Base-by-base conservation (phyloP, 2,888 invertebrate genomes). In the Dicyrtoma fusca region DNA sequence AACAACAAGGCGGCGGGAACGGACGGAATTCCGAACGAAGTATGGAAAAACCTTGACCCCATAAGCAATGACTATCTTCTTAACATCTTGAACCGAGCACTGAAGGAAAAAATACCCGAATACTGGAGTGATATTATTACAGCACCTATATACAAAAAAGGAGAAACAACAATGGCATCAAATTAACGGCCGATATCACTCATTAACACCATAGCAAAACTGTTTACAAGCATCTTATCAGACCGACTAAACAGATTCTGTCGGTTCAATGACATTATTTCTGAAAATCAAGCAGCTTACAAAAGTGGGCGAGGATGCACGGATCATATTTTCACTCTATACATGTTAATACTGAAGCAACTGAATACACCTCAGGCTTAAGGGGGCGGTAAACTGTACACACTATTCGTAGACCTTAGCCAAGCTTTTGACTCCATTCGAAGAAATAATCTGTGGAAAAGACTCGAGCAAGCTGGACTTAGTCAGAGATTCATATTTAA, bases 151-250 rank as follows among this genome's bases (percentile, higher is more conserved):
- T 44, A 44, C 17, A 71, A 71, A 17, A 71, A 71, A 23, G 64
- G 64, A 1, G 5, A 11, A 0, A 19, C 25, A 0, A 17, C 5
- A 1, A 10, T 26, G 3, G 55, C 55, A 17, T n/a, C 5, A n/a
- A 71, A 71, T 25, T 71, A 49, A 45, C 8, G 64, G 13, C 71
- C 71, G 0, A 71, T 71, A 11, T 64, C 71, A 3, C 64, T 71
- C 1, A 1, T 71, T 0, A 42, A 17, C 1, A 71, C 71, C 5
- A 26, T 49, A 13, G 1, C 55, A 0, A 71, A 71, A 26, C 49
- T 71, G 0, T 71, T 64, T 23, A 71, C 64, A 0, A 44, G 25
- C 3, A 17, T 65, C 13, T 17, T 71, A 0, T 19, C 71, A 0
- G 26, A 53, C 19, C 14, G 71, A 44, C 13, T 71, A 0, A 63